A percentile compares a stretch with the other conserved stretches of the same genome.
Conservation (phyloP, 2,797 vertebrate species). For the Diplodus puntazzo region DNA sequence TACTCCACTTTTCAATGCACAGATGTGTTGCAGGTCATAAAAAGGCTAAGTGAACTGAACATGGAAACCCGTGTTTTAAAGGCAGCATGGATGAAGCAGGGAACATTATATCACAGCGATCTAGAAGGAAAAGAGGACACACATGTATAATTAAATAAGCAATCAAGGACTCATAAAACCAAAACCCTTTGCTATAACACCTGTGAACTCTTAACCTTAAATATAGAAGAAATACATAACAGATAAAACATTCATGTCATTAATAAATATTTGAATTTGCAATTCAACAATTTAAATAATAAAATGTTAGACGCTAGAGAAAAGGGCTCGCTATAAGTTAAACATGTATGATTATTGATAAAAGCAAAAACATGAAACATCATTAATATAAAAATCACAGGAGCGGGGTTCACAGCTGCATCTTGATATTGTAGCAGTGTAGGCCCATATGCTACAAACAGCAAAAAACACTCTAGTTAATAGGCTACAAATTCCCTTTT, state of each 20-base stretch:
- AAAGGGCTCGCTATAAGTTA: too few species aligned
- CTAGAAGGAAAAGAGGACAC: constrained; percentile 45
- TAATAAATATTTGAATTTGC: background rate
- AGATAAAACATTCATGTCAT: background rate
- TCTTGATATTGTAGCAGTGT: constrained; percentile 19
- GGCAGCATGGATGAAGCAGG: constrained; percentile 21
- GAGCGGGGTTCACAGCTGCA: background rate
- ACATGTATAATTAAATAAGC: constrained; percentile 10
- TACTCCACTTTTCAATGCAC: constrained; percentile 31
- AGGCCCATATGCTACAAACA: constrained; percentile 14
- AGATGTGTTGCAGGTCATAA: constrained; percentile 45
- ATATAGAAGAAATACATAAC: background rate
- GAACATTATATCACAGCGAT: constrained; percentile 35
- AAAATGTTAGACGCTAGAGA: background rate
- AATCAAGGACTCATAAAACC: constrained; percentile 8
- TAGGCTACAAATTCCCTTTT: background rate
- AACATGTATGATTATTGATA: background rate
- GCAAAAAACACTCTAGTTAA: background rate
- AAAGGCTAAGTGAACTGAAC: constrained; percentile 13
- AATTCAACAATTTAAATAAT: background rate
- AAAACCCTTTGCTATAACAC: background rate
- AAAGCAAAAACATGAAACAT: background rate
- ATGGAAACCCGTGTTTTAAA: constrained; percentile 37
- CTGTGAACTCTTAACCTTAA: background rate
- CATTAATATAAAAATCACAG: background rate